These are phyloP conservation scores for Amphiduros pacificus DNA, from an alignment of 2,888 invertebrate genomes.

Conservation along the genomic window DNA sequence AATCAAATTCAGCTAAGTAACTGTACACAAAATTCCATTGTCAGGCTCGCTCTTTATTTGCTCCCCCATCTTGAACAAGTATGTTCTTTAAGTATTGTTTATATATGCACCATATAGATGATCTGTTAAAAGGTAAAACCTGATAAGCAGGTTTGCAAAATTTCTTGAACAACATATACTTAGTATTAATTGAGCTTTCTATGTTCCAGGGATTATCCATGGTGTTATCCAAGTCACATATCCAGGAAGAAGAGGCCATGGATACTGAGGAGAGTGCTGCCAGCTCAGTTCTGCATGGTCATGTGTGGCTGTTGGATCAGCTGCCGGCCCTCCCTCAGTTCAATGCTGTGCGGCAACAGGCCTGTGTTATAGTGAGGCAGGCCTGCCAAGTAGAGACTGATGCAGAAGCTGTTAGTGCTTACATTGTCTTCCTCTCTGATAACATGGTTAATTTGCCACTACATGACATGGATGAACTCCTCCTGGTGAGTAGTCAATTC, in stretches of 20 bases:
- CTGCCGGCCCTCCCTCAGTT: constrained; percentile 79
- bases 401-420: constrained; percentile 78
- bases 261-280: constrained; percentile 23
- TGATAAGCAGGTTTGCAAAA: background rate
- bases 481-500: constrained; percentile 46
- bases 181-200: no score
- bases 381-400: constrained; percentile 91
- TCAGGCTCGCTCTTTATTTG: no score
- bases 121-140: background rate
- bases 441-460: constrained; percentile 71
- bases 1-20: no score
- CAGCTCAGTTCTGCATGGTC: constrained; percentile 50
- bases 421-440: constrained; percentile 80
- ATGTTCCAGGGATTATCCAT: constrained; percentile 74
- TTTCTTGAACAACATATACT: background rate
- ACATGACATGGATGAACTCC: constrained; percentile 71
- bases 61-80: no score
- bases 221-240: constrained; percentile 64
- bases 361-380: constrained; percentile 61
- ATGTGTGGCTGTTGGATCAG: constrained; percentile 59
- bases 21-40: no score
- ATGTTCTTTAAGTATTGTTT: no score
- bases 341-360: constrained; percentile 54
- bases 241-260: constrained; percentile 26
- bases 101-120: background rate